Percentiles rank a stretch among this genome's conserved stretches.
These are phyloP conservation scores for Xiphydria camelus DNA, from an alignment of 2,888 invertebrate genomes.

Conservation along the genomic window DNA sequence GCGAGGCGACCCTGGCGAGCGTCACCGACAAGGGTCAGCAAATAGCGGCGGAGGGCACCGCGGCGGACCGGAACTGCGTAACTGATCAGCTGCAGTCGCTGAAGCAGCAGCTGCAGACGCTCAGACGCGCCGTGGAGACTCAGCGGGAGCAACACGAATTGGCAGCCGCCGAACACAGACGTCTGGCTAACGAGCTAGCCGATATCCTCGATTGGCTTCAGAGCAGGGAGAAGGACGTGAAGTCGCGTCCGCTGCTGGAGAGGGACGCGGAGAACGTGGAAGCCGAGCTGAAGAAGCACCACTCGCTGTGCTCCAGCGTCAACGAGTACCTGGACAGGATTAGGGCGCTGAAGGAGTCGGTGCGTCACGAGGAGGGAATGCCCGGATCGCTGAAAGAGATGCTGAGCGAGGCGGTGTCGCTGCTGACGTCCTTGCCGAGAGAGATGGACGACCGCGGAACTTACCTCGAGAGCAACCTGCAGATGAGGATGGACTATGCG, in stretches of 20 bases:
- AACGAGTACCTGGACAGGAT: constrained; percentile 72
- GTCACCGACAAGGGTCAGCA: constrained; percentile 92
- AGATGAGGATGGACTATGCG: constrained; percentile 76
- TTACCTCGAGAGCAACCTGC: constrained; percentile 78
- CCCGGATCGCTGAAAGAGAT: constrained; percentile 81
- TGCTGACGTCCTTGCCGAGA: constrained; percentile 76
- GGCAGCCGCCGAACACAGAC: constrained; percentile 85
- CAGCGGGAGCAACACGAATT: constrained; percentile 86
- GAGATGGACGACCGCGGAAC: constrained; percentile 80
- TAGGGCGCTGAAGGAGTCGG: constrained; percentile 70
- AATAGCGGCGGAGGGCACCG: constrained; percentile 87
- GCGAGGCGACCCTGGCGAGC: constrained; percentile 83
- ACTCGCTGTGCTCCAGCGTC: constrained; percentile 69
- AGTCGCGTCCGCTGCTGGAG: constrained; percentile 80
- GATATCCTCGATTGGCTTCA: constrained; percentile 83
- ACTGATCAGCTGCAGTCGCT: constrained; percentile 85
- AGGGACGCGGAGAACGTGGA: constrained; percentile 80
- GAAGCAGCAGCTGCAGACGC: constrained; percentile 79
- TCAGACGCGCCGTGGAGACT: constrained; percentile 81
- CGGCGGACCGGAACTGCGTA: constrained; percentile 83
- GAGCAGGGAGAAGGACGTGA: constrained; percentile 77
- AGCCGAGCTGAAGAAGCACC: constrained; percentile 78
- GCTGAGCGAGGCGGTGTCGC: constrained; percentile 80
- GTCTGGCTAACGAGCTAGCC: constrained; percentile 81
- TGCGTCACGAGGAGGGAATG: constrained; percentile 76